A percentile compares a stretch with the other conserved stretches of the same genome.
These are phyloP conservation scores for Ips nitidus DNA, from an alignment of 1,140 invertebrate genomes.

Conservation along the genomic window DNA sequence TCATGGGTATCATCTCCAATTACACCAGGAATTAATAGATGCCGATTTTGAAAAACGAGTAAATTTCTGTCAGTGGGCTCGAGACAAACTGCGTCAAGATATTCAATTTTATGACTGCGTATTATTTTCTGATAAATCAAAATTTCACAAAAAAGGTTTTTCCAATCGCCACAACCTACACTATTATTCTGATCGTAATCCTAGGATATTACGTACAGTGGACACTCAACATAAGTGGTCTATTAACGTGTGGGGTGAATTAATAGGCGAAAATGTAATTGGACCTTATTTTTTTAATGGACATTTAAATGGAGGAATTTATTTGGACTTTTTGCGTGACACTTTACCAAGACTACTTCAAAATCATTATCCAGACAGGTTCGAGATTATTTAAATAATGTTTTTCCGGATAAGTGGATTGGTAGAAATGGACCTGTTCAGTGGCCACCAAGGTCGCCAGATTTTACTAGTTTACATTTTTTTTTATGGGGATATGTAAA, in stretches of 20 bases:
- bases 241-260: background rate
- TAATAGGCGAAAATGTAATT: too few relatives aligned
- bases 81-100: background rate
- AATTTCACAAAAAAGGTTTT: background rate
- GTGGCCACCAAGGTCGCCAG: too few relatives aligned
- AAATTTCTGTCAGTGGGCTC: background rate
- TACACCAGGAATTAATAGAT: background rate
- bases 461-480: too few relatives aligned
- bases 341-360: background rate
- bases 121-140: background rate
- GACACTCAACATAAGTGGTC: background rate
- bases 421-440: background rate
- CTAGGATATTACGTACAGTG: background rate
- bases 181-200: background rate
- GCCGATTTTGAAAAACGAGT: background rate
- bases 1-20: background rate
- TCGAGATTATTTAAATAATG: background rate
- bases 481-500: too few relatives aligned
- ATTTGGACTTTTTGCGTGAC: background rate
- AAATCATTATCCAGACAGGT: background rate
- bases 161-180: background rate
- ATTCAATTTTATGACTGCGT: background rate
- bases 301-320: background rate
- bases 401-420: background rate
- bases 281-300: background rate